Evolutionary conservation across 2,888 invertebrate species (phyloP).

Genomic region (Tipula unca): DNA sequence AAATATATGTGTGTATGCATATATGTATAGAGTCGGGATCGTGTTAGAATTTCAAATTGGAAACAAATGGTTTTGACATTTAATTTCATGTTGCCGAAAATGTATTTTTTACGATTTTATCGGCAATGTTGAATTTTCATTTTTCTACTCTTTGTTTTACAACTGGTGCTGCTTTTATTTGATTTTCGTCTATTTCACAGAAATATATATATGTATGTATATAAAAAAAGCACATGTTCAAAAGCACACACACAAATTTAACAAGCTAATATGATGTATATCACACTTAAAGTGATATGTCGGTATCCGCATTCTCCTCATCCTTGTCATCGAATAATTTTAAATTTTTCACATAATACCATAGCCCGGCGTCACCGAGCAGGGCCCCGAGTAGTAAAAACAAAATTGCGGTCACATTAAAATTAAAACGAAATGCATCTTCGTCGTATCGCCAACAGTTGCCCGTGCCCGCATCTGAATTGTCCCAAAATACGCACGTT

Average conservation of each 20-base stretch:
- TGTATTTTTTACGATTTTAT: background rate
- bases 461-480: background rate
- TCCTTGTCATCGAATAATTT: conserved; percentile 21
- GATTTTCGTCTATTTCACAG: background rate
- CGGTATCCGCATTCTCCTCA: conserved; percentile 28
- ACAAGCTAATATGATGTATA: background rate
- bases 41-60: background rate
- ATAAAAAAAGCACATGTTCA: background rate
- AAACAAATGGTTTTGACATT: background rate
- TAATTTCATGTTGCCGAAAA: background rate
- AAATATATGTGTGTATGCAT: no score
- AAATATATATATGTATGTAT: no score
- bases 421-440: background rate
- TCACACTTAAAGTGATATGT: background rate
- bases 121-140: background rate
- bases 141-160: background rate
- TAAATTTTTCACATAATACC: background rate
- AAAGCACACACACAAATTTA: background rate
- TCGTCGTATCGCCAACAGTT: background rate
- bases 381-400: background rate
- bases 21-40: background rate
- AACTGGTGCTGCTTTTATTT: background rate
- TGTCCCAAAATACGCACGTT: background rate
- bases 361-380: background rate
- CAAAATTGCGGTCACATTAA: background rate